phyloP scores from a whole-genome alignment of 2,888 invertebrate genomes.

The Saturnia japonica region DNA sequence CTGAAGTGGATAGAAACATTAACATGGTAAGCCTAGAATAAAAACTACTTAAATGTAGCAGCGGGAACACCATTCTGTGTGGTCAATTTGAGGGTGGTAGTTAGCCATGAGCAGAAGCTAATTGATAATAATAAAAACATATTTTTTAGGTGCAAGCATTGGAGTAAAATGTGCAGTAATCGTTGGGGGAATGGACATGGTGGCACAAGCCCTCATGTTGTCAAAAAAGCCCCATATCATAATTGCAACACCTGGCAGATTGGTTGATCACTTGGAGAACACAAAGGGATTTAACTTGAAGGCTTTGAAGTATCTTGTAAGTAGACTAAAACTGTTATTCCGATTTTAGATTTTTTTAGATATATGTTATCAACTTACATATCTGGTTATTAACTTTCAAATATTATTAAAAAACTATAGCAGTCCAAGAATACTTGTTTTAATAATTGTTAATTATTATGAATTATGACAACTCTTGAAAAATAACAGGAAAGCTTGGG shows the following conservation, averaged over 20 bases:
- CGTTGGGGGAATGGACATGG: conserved; percentile 99
- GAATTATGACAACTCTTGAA: no score
- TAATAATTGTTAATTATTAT: no score
- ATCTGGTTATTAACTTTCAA: neutral
- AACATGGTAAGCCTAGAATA: no score
- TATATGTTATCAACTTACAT: neutral
- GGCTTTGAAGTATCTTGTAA: conserved; percentile 92
- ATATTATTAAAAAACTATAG: neutral
- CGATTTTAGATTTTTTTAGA: neutral
- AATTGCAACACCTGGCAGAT: conserved; percentile 97
- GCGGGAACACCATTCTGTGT: no score
- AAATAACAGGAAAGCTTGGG: no score
- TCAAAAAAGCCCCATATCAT: conserved; percentile 98
- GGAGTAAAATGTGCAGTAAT: conserved; percentile 98
- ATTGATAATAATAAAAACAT: neutral
- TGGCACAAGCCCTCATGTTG: conserved; percentile 93
- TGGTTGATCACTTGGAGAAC: conserved; percentile 98
- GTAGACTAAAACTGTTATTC: conserved; percentile 34
- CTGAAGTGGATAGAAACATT: no score
- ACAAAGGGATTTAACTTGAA: conserved; percentile 98
- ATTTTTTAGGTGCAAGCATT: conserved; percentile 87
- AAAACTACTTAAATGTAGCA: no score
- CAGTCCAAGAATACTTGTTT: no score
- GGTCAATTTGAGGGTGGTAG: no score
- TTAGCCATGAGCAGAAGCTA: no score